Base-by-base conservation (phyloP, 2,888 invertebrate genomes). In the Odontocerum albicorne region DNA sequence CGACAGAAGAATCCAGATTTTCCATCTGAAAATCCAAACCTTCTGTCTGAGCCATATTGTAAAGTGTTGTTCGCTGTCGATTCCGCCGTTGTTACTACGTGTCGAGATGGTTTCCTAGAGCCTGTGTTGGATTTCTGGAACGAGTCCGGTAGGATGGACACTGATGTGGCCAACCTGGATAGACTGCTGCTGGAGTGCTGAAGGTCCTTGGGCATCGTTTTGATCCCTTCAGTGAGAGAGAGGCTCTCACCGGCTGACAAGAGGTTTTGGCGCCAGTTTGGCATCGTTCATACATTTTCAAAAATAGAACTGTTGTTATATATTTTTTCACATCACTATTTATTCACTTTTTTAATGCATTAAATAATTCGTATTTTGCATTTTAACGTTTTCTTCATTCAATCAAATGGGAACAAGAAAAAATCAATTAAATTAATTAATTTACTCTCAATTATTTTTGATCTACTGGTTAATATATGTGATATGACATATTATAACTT, bases 261-360 rank as follows among this genome's bases (percentile, higher is more conserved):
- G 65, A 78, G 76, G 70, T 78, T 78, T 73, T 77, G 76, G 64
- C 78, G 74, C 78, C 78, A 78, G 68, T 77, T 77, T 64, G 78
- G 77, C 78, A 78, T 78, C 64, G 69, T 73, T 67, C 64, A 68
- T 65, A 19, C 59, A 51, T 61, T 43, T 51, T 57, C 17, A 38
- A 50, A n/a, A n/a, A n/a, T n/a, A n/a, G n/a, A n/a, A n/a, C n/a
- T n/a, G n/a, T n/a, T n/a, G n/a, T n/a, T n/a, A n/a, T n/a, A n/a
- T n/a, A n/a, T n/a, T n/a, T n/a, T n/a, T n/a, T n/a, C n/a, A n/a
- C n/a, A n/a, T n/a, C n/a, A n/a, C n/a, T n/a, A n/a, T n/a, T n/a
- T n/a, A n/a, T n/a, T n/a, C n/a, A n/a, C n/a, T n/a, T n/a, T n/a
- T n/a, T n/a, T n/a, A n/a, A n/a, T n/a, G n/a, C n/a, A n/a, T n/a